These are phyloP conservation scores for Oceanites oceanicus DNA, from an alignment of 2,113 vertebrate genomes.

Conservation along the genomic window DNA sequence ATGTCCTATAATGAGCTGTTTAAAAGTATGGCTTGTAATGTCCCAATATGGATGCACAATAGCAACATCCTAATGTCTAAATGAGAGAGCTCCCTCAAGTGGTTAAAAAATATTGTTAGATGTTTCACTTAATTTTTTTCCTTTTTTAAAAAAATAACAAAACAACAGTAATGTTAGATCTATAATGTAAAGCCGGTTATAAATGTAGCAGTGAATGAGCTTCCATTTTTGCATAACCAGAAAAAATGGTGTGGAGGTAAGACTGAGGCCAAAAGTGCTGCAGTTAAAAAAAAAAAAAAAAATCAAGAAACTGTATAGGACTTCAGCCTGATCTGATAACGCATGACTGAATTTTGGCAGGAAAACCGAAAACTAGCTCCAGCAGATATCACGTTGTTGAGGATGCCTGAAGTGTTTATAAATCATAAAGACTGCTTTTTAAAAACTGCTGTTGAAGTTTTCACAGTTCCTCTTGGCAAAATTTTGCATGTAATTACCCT, in stretches of 20 bases:
- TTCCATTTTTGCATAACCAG: neutral
- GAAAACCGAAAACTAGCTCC: neutral
- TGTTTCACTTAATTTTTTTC: neutral
- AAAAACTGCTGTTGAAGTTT: neutral
- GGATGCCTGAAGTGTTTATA: conserved; percentile 3
- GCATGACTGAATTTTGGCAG: conserved; percentile 22
- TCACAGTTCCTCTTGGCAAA: neutral
- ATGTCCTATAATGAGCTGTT: neutral
- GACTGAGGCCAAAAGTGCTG: neutral
- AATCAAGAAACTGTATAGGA: neutral
- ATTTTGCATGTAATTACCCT: neutral
- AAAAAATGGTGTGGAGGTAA: neutral
- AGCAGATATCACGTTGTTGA: conserved; percentile 24
- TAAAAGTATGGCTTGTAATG: neutral
- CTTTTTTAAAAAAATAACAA: neutral
- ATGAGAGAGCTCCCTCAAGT: conserved; percentile 32
- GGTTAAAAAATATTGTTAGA: neutral
- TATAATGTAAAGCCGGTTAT: neutral
- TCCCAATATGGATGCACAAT: neutral
- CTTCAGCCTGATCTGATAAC: neutral
- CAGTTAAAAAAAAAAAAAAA: neutral
- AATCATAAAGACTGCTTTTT: neutral
- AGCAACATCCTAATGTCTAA: neutral
- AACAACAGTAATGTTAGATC: neutral
- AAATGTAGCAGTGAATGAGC: neutral